Evolutionary conservation across 1,140 invertebrate genomes (phyloP), one percentile per base, ranked within the genome.

Genomic region (Microvelia longipes): DNA sequence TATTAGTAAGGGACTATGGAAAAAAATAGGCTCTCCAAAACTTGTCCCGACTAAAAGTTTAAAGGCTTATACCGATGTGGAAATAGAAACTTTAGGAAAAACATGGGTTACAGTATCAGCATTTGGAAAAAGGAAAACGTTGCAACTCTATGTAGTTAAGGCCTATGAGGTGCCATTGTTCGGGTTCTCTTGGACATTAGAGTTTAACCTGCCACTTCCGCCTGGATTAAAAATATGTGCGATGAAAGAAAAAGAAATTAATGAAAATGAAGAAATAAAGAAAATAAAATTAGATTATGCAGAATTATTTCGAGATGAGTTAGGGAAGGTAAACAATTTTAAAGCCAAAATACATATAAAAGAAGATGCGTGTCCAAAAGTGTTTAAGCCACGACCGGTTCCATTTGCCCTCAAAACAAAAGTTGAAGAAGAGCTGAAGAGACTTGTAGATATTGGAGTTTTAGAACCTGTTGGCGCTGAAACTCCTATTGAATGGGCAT

Each of bases 371-470:
- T 2, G 2, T 28, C 68, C 68, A n/a, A 63, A 62, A n/a, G 30
- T 69, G 25, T 63, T 69, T 35, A 63, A 69, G 28, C 27, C 68
- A n/a, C 35, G 35, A 2, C 28, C 50, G 5, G 15, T 69, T 1
- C 68, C 68, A n/a, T 62, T 69, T n/a, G 1, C 60, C 1, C 60
- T 62, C 2, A 62, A 63, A 28, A 15, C 13, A 2, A 63, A 61
- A 28, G 35, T 69, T 2, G 60, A 69, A 63, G 28, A 69, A 27
- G 68, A 69, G 50, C 5, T 69, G 2, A 25, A 63, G 19, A 50
- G 60, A 5, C 60, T 69, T 1, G 50, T 69, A 5, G 68, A 50
- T 71, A 71, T 65, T 72, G 70, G 67, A 73, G 71, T 71, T 74
- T 62, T 72, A 65, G 73, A 75, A 66, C 73, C 69, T 26, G 50